Evolutionary conservation across 1,140 invertebrate species (phyloP), one percentile per base, ranked within the genome.

Genomic region (Zaprionus lachaisei): DNA sequence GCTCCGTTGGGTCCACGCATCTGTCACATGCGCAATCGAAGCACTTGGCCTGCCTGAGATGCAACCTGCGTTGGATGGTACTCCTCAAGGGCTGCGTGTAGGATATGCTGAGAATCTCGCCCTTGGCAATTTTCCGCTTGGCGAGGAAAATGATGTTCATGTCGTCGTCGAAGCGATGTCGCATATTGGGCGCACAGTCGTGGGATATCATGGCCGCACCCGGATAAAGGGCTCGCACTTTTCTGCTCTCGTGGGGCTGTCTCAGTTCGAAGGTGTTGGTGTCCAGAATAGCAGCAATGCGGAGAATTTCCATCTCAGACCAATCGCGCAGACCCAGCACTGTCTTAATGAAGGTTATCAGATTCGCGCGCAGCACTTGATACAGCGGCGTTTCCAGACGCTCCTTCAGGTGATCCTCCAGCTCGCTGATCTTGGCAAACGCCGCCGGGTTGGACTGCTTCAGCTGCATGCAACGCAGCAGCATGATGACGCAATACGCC

Each of bases 81-180:
- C 95, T 95, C 93, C 94, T 94, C 62, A 96, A 85, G 0, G 94
- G 94, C 81, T 96, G 95, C 2, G 95, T 96, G 74, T 96, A 96
- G 2, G 95, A 95, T 12, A 95, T 94, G 12, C 94, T 94, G 31
- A 96, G 94, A 56, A 95, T 93, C 73, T 94, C 94, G 17, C 95
- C 95, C 92, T 95, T 95, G 63, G 93, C 83, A 51, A 96, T 96
- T n/a, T 93, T 93, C 4, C 94, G 92, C 12, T 95, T 95, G 15
- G 95, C 95, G 66, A 94, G 93, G 15, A 95, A 92, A 3, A 94
- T 93, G 31, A 94, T 93, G 44, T 92, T 77, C 77, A 95, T 93
- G 72, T 93, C 92, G 58, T 94, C 94, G 75, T 95, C 94, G 62
- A 95, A 95, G 34, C 95, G 93, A 79, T 95, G 94, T 54, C 94